A percentile compares a stretch with the other conserved stretches of the same genome.
These are phyloP conservation scores for Bovichtus diacanthus DNA, from an alignment of 2,797 vertebrate species.

Conservation along the genomic window DNA sequence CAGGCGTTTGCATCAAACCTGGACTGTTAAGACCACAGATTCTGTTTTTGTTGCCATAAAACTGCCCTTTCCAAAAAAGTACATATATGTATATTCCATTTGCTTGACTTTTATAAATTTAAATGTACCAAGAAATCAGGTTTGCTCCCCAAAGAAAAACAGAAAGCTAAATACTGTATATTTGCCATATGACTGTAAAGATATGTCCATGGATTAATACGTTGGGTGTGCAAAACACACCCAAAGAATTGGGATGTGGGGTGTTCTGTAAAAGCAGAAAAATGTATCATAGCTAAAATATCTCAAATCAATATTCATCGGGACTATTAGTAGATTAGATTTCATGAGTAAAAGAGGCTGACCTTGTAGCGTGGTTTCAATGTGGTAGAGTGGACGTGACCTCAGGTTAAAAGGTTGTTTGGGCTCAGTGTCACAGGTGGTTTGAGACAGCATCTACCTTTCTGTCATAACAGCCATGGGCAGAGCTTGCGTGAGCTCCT, in stretches of 20 bases:
- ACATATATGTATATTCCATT: conserved; percentile 93
- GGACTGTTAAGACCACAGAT: conserved; percentile 91
- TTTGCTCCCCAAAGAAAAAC: conserved; percentile 85
- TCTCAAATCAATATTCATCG: neutral
- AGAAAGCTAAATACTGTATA: conserved; percentile 65
- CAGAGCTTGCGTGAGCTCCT: conserved; percentile 42
- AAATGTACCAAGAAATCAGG: conserved; percentile 89
- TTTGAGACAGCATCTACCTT: conserved; percentile 53
- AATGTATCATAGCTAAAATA: conserved; percentile 10
- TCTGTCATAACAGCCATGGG: conserved; percentile 70
- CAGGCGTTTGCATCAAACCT: conserved; percentile 92
- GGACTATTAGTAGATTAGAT: neutral
- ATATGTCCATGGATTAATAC: conserved; percentile 40
- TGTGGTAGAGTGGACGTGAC: conserved; percentile 24
- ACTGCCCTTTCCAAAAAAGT: conserved; percentile 79
- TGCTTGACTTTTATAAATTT: conserved; percentile 91
- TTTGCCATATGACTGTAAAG: conserved; percentile 41
- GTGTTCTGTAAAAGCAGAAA: conserved; percentile 7
- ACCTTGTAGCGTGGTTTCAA: neutral
- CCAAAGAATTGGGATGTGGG: neutral
- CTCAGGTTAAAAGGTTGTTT: conserved; percentile 60
- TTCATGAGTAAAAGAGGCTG: neutral
- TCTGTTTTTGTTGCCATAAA: conserved; percentile 96
- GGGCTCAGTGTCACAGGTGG: conserved; percentile 69
- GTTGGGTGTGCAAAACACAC: neutral